These are phyloP conservation scores for Oryctolagus cuniculus DNA, from an alignment of 2,113 vertebrate genomes.

Conservation along the genomic window mOryCun1.1 NC_091451.1:14958501-14959000, in stretches of 20 bases:
- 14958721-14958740: too few relatives aligned
- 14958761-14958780: slow-evolving; percentile 10
- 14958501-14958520: too few relatives aligned
- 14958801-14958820: slow-evolving; percentile 59
- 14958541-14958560: too few relatives aligned
- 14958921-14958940: slow-evolving; percentile 57
- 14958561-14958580: too few relatives aligned
- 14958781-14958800: slow-evolving; percentile 33
- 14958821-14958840: slow-evolving; percentile 20
- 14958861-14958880: slow-evolving; percentile 39
- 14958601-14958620: too few relatives aligned
- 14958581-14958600: too few relatives aligned
- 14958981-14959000: slow-evolving; percentile 51
- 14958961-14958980: slow-evolving; percentile 22
- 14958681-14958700: too few relatives aligned
- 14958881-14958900: slow-evolving; percentile 39
- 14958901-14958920: slow-evolving; percentile 17
- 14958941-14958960: slow-evolving; percentile 62
- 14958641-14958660: too few relatives aligned
- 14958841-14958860: slow-evolving; percentile 50
- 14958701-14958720: too few relatives aligned
- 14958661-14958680: too few relatives aligned
- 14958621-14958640: too few relatives aligned
- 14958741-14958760: neutral
- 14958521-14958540: too few relatives aligned